phyloP scores from a whole-genome alignment of 1,140 invertebrate species.

The Eriosoma lanigerum region DNA sequence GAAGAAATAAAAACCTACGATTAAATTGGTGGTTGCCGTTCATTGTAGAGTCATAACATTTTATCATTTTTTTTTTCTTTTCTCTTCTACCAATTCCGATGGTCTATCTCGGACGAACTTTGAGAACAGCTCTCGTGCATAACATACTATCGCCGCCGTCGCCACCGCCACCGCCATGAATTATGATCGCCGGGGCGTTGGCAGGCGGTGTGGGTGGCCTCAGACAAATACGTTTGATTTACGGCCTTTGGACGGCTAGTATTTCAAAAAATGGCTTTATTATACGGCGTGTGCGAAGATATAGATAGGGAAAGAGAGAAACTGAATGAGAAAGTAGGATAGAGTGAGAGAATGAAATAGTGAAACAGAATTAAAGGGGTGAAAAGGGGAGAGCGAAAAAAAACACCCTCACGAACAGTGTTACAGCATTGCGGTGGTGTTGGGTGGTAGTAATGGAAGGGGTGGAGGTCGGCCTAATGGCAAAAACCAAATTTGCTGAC shows the following conservation, averaged over 20 bases:
- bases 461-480: constrained; percentile 32
- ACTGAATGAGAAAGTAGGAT: too few species aligned
- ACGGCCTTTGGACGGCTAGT: constrained; percentile 31
- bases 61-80: too few species aligned
- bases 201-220: neutral
- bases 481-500: constrained; percentile 49
- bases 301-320: neutral
- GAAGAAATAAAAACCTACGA: too few species aligned
- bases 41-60: constrained; percentile 28
- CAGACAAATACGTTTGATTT: constrained; percentile 48
- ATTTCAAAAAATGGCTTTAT: constrained; percentile 51
- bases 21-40: too few species aligned
- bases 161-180: constrained; percentile 22
- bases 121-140: neutral
- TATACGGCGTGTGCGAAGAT: constrained; percentile 21
- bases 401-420: neutral
- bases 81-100: neutral
- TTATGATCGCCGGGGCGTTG: constrained; percentile 40
- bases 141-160: neutral
- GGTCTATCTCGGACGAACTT: neutral
- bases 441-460: neutral
- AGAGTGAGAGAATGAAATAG: neutral
- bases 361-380: neutral
- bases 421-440: constrained; percentile 4
- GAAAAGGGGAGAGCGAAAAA: constrained; percentile 6